A percentile compares a stretch with the other conserved stretches of the same genome.
These are phyloP conservation scores for Yponomeuta evonymella DNA, from an alignment of 2,888 invertebrate genomes.

Conservation along the genomic window DNA sequence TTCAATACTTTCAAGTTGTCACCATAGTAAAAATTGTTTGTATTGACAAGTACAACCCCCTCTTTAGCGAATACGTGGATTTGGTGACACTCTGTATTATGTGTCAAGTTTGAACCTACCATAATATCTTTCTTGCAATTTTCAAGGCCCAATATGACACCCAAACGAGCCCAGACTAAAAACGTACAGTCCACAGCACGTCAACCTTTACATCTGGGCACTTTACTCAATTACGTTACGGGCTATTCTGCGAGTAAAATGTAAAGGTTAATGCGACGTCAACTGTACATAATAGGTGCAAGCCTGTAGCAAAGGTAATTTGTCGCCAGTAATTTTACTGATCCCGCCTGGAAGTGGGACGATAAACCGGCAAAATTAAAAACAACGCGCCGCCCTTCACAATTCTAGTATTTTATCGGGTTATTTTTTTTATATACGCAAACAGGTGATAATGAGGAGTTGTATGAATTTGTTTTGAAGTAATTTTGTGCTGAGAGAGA, in stretches of 20 bases:
- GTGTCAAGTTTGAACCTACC: too few relatives aligned
- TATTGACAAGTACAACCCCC: too few relatives aligned
- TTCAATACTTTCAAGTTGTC: too few relatives aligned
- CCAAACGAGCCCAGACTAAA: neutral
- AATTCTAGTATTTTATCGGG: constrained; percentile 2
- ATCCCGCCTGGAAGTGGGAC: constrained; percentile 25
- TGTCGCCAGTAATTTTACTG: constrained; percentile 16
- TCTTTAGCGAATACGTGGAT: too few relatives aligned
- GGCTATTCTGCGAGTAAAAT: too few relatives aligned
- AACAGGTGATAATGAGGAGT: neutral
- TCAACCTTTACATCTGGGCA: too few relatives aligned
- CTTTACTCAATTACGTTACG: too few relatives aligned
- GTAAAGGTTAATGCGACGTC: too few relatives aligned
- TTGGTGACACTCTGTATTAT: too few relatives aligned
- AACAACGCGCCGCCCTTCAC: constrained; percentile 18
- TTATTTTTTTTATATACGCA: neutral
- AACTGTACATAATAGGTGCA: too few relatives aligned
- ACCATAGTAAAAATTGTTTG: too few relatives aligned
- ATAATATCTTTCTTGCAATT: neutral
- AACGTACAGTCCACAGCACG: neutral
- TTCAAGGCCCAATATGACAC: neutral
- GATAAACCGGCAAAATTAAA: constrained; percentile 26
- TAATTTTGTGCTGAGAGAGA: neutral
- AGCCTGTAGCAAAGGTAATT: too few relatives aligned
- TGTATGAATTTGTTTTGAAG: neutral